These are phyloP conservation scores for Xestobium rufovillosum DNA, from an alignment of 2,888 invertebrate species.

Conservation along the genomic window DNA sequence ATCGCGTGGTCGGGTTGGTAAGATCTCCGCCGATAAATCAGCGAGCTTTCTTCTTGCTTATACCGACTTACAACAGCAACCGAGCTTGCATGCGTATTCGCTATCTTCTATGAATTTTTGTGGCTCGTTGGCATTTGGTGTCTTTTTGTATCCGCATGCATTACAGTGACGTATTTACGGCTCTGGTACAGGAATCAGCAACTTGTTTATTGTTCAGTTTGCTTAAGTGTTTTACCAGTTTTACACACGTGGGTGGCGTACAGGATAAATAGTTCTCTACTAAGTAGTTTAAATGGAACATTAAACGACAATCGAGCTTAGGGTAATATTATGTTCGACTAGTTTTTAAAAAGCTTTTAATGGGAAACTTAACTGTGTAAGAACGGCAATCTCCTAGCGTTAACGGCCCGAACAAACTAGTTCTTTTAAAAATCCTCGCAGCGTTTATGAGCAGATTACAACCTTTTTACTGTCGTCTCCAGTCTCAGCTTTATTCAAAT, in stretches of 20 bases:
- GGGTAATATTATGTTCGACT: too few species aligned
- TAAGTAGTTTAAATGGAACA: too few species aligned
- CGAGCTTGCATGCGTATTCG: slow-evolving; percentile 2
- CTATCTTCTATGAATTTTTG: background rate
- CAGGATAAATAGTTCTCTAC: background rate
- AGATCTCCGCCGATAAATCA: slow-evolving; percentile 28
- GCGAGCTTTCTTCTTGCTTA: slow-evolving; percentile 18
- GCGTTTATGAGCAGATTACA: background rate
- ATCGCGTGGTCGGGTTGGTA: slow-evolving; percentile 24
- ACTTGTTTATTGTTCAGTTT: slow-evolving; percentile 2
- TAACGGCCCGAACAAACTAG: background rate
- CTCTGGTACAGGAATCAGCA: background rate
- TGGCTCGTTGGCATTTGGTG: slow-evolving; percentile 1
- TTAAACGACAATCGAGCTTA: too few species aligned
- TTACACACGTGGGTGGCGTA: slow-evolving; percentile 1
- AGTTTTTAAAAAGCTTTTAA: background rate
- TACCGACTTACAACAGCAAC: too few species aligned
- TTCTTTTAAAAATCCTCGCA: background rate
- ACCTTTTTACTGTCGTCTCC: background rate
- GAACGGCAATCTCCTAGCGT: slow-evolving; percentile 1
- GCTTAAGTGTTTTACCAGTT: slow-evolving; percentile 2
- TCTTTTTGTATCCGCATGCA: background rate
- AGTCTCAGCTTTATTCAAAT: too few species aligned
- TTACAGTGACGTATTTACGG: slow-evolving; percentile 3
- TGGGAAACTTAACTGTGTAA: background rate